A percentile compares a stretch with the other conserved stretches of the same genome.
Conservation (phyloP, 2,113 vertebrate genomes). For the Pedionomus torquatus region DNA sequence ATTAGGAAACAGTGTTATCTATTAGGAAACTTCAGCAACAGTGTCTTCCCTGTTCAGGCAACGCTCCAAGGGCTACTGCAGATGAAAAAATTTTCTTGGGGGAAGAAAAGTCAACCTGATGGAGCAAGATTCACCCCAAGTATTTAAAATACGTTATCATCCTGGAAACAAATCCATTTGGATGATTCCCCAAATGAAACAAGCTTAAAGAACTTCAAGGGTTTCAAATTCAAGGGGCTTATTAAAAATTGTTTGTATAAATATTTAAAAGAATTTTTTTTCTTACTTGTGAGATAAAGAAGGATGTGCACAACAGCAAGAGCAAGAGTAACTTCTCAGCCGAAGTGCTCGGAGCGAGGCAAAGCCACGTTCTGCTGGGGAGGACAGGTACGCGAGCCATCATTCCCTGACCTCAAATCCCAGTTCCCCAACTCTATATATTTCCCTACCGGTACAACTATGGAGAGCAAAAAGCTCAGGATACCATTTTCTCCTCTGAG, state of each 20-base stretch:
- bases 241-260: not conserved
- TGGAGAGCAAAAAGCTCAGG: not conserved
- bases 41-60: not conserved
- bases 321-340: not conserved
- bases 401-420: not conserved
- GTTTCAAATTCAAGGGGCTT: not conserved
- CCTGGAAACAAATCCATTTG: not conserved
- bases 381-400: accelerated
- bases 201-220: not conserved
- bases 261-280: not conserved
- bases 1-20: not conserved
- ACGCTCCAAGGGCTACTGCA: not conserved
- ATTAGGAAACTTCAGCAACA: not conserved
- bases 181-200: not conserved
- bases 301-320: not conserved
- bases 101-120: accelerated
- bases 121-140: not conserved
- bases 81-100: not conserved
- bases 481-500: not conserved
- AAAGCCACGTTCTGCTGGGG: not conserved
- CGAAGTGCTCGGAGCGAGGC: not conserved
- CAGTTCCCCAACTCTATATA: not conserved
- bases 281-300: not conserved
- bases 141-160: not conserved
- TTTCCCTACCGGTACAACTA: not conserved